These are phyloP conservation scores for Calliphora vicina DNA, from an alignment of 1,140 invertebrate species.

Conservation along the genomic window DNA sequence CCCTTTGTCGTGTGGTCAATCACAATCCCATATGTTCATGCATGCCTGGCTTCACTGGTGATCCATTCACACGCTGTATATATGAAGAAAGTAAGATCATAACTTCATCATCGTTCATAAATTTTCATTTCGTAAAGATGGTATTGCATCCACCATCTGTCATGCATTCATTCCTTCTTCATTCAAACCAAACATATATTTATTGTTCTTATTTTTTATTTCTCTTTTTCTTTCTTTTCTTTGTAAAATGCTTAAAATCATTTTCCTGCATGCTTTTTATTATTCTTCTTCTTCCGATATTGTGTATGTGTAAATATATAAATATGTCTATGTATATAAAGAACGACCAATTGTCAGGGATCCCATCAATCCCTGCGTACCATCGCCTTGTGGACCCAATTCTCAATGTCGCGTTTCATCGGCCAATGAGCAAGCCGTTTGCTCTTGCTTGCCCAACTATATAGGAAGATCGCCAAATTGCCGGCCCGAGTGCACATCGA, in stretches of 20 bases:
- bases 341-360: slow-evolving; percentile 61
- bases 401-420: slow-evolving; percentile 76
- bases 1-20: slow-evolving; percentile 76
- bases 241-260: slow-evolving; percentile 22
- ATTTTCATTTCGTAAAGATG: neutral
- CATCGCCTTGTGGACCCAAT: slow-evolving; percentile 83
- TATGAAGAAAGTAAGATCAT: slow-evolving; percentile 68
- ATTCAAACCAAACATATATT: neutral
- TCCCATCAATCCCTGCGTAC: slow-evolving; percentile 72
- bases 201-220: neutral
- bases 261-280: slow-evolving; percentile 35
- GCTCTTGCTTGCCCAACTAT: slow-evolving; percentile 76
- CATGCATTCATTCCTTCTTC: slow-evolving; percentile 1
- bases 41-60: slow-evolving; percentile 71
- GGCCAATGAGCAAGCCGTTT: slow-evolving; percentile 71
- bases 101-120: neutral
- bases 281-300: neutral
- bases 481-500: slow-evolving; percentile 78
- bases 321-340: slow-evolving; percentile 49
- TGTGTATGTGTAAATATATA: neutral
- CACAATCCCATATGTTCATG: slow-evolving; percentile 82
- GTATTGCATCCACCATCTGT: neutral
- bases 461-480: slow-evolving; percentile 79
- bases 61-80: slow-evolving; percentile 76
- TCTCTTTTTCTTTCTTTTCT: neutral